A percentile compares a stretch with the other conserved stretches of the same genome.
These are phyloP conservation scores for Malthinus flaveolus DNA, from an alignment of 2,888 invertebrate species.

Conservation along the genomic window DNA sequence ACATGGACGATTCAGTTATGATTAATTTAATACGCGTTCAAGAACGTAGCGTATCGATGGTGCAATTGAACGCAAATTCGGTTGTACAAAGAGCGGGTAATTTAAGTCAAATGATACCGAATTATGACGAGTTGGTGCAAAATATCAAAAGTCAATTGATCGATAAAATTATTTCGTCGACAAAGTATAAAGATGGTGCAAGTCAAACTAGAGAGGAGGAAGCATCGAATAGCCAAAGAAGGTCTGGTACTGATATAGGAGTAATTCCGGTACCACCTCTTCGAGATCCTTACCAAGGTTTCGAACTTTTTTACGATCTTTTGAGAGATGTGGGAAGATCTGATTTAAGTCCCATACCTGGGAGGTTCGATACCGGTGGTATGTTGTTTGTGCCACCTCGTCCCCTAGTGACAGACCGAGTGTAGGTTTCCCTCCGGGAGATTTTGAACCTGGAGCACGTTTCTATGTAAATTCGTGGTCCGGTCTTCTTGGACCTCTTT, in stretches of 20 bases:
- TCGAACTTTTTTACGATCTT: not conserved
- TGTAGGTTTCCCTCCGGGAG: slow-evolving; percentile 53
- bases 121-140: slow-evolving; percentile 63
- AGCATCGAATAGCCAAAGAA: not conserved
- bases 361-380: slow-evolving; percentile 54
- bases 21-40: slow-evolving; percentile 54
- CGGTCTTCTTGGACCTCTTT: too few species aligned
- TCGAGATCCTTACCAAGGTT: not conserved
- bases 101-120: slow-evolving; percentile 67
- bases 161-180: slow-evolving; percentile 60
- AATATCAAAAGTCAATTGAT: slow-evolving; percentile 67
- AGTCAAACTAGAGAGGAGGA: slow-evolving; percentile 30
- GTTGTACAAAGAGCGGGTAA: slow-evolving; percentile 55
- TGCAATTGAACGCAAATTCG: slow-evolving; percentile 52
- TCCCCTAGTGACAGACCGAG: slow-evolving; percentile 32
- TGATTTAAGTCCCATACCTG: slow-evolving; percentile 76
- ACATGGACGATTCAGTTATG: slow-evolving; percentile 49
- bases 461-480: too few species aligned
- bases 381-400: slow-evolving; percentile 76
- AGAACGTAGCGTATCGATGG: slow-evolving; percentile 55
- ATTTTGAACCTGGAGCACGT: slow-evolving; percentile 76
- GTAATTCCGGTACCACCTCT: too few species aligned
- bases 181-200: slow-evolving; percentile 41
- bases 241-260: not conserved
- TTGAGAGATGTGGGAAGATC: slow-evolving; percentile 64